phyloP scores from a whole-genome alignment of 2,113 vertebrate genomes.

The Oreochromis tanganicae region DNA sequence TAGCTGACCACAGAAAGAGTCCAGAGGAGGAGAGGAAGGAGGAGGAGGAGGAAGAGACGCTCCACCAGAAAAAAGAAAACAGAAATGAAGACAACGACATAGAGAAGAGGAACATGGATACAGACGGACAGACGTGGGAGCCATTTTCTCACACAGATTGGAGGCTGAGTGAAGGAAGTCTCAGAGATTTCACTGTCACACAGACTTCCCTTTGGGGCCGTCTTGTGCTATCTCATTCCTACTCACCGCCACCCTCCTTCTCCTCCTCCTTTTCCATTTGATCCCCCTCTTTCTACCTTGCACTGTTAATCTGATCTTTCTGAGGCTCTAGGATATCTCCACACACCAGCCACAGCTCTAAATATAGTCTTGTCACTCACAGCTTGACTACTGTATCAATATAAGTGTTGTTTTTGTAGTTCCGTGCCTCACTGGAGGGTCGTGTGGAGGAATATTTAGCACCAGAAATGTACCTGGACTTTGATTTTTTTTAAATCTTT shows the following conservation, averaged over 20 bases:
- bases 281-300: conserved; percentile 12
- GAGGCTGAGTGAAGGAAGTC: conserved; percentile 5
- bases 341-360: conserved; percentile 22
- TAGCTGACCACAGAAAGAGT: conserved; percentile 21
- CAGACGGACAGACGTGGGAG: conserved; percentile 7
- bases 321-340: conserved; percentile 33
- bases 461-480: conserved; percentile 44
- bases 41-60: neutral
- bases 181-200: neutral
- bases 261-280: conserved; percentile 18
- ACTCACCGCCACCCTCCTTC: neutral
- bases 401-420: neutral
- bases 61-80: conserved; percentile 1
- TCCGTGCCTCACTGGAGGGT: neutral
- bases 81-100: conserved; percentile 2
- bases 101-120: neutral
- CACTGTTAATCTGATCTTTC: conserved; percentile 38
- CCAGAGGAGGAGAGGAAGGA: neutral
- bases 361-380: conserved; percentile 28
- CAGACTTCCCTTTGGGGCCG: neutral
- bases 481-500: neutral
- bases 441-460: conserved; percentile 38
- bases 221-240: neutral
- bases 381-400: neutral
- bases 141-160: conserved; percentile 37